Percentiles rank a stretch among this genome's conserved stretches.
Conservation (phyloP, 1,140 invertebrate genomes). For the Drosophila sechellia region DNA sequence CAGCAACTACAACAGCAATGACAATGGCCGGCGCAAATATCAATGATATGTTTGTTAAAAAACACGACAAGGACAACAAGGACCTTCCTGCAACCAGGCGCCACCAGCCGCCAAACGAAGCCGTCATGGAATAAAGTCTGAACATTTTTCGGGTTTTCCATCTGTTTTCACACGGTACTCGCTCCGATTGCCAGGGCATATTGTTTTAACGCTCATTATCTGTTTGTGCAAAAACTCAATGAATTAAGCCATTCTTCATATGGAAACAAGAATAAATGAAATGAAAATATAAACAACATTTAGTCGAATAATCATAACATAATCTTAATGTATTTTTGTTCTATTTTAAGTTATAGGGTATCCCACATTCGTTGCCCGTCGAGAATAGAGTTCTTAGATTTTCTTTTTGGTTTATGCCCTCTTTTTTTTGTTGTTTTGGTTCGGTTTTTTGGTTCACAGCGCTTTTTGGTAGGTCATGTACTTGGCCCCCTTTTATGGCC, state of each 20-base stretch:
- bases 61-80: slow-evolving; percentile 66
- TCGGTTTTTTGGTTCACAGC: slow-evolving; percentile 14
- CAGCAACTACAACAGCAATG: slow-evolving; percentile 34
- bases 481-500: slow-evolving; percentile 43
- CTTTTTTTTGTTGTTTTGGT: slow-evolving; percentile 3
- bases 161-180: slow-evolving; percentile 8
- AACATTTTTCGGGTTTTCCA: slow-evolving; percentile 29
- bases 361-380: background rate
- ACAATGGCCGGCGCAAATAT: slow-evolving; percentile 72
- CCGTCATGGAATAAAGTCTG: slow-evolving; percentile 24
- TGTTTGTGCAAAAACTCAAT: background rate
- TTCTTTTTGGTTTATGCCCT: background rate
- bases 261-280: too few species aligned
- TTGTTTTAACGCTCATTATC: background rate
- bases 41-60: slow-evolving; percentile 82
- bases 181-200: background rate
- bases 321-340: too few species aligned
- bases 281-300: background rate
- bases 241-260: too few species aligned
- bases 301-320: too few species aligned
- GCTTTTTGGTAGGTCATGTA: slow-evolving; percentile 58
- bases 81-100: slow-evolving; percentile 50
- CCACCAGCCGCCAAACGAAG: slow-evolving; percentile 13
- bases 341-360: background rate
- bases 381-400: background rate